These are phyloP conservation scores for Orthosia gracilis DNA, from an alignment of 2,888 invertebrate genomes.

Conservation along the genomic window DNA sequence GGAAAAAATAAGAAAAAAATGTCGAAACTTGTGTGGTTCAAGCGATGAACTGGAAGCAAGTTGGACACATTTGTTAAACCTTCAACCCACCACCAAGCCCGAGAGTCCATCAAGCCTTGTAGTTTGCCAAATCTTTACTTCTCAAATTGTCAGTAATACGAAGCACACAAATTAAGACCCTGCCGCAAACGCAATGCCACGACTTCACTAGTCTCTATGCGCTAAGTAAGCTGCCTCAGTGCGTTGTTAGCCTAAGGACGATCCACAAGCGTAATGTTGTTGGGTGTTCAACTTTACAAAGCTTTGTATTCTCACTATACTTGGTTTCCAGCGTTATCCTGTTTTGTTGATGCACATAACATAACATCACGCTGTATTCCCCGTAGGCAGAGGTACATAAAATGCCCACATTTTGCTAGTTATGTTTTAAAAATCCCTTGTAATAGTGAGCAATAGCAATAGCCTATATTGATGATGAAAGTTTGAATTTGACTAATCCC, in stretches of 20 bases:
- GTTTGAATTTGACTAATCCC: too few relatives aligned
- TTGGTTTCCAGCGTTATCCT: too few relatives aligned
- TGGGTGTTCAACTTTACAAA: background rate
- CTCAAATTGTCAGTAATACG: background rate
- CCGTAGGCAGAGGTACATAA: too few relatives aligned
- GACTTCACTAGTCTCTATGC: background rate
- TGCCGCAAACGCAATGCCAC: background rate
- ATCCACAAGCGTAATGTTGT: background rate
- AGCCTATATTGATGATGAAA: too few relatives aligned
- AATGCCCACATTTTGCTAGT: too few relatives aligned
- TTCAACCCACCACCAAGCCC: too few relatives aligned
- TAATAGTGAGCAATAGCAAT: too few relatives aligned
- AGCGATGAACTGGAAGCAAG: slow-evolving; percentile 61
- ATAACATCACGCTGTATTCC: too few relatives aligned
- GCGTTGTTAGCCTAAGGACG: background rate
- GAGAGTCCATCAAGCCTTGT: too few relatives aligned
- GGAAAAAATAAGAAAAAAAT: slow-evolving; percentile 85
- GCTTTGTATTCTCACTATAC: too few relatives aligned
- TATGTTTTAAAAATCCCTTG: too few relatives aligned
- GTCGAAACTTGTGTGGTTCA: slow-evolving; percentile 69
- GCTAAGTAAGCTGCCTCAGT: background rate
- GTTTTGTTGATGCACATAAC: too few relatives aligned
- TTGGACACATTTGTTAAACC: background rate
- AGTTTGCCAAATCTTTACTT: background rate
- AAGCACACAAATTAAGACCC: background rate